Conservation (phyloP, 2,888 invertebrate genomes). For the Macaria liturata region DNA sequence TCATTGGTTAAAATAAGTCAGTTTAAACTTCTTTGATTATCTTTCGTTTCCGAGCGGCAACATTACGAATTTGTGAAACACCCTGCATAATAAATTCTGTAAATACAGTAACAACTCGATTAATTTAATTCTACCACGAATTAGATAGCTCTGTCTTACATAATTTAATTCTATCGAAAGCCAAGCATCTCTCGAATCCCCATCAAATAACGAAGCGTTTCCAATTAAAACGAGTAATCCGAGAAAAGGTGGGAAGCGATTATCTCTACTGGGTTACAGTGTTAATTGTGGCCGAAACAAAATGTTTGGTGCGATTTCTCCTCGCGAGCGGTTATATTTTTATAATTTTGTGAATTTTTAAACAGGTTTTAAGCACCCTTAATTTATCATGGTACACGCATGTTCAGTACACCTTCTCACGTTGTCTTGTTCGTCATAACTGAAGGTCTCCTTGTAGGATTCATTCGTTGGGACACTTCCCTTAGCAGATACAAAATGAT, state of each 20-base stretch:
- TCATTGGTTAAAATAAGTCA: no score
- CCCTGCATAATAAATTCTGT: no score
- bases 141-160: conserved; percentile 6
- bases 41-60: background rate
- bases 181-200: conserved; percentile 19
- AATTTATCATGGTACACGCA: no score
- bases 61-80: no score
- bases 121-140: background rate
- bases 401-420: no score
- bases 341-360: background rate
- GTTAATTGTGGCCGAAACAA: conserved; percentile 52
- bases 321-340: conserved; percentile 3
- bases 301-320: conserved; percentile 46
- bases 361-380: no score
- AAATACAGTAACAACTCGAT: conserved; percentile 4
- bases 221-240: conserved; percentile 31
- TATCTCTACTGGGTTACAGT: conserved; percentile 47
- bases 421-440: no score
- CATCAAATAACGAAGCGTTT: conserved; percentile 22
- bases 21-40: no score
- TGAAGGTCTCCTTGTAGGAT: no score
- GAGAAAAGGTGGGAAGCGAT: conserved; percentile 39
- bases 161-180: conserved; percentile 17
- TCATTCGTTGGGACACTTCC: no score
- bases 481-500: no score